Evolutionary conservation across 23 tunicate species (phyloP).

Genomic region (Halocynthia aurantium): DNA sequence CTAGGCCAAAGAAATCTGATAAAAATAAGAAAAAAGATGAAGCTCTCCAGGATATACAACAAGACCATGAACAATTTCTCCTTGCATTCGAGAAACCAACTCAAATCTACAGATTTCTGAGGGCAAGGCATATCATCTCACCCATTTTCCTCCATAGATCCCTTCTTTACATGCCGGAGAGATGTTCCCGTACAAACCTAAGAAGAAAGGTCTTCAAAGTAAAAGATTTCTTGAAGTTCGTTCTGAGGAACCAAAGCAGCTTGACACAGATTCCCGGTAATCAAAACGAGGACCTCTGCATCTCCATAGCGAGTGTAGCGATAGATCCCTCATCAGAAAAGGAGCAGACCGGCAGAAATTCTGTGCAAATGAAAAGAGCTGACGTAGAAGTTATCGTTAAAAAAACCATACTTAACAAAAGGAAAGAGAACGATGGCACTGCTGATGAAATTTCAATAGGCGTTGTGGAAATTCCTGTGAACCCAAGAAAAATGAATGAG

Average conservation of each 20-base stretch:
- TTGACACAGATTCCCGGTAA: not conserved
- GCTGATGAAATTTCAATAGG: constrained; percentile 42
- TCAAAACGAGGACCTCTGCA: constrained; percentile 10
- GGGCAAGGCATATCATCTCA: constrained; percentile 64
- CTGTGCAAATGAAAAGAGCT: constrained; percentile 18
- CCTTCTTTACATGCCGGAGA: constrained; percentile 52
- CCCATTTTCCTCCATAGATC: constrained; percentile 71
- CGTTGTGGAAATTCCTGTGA: constrained; percentile 50
- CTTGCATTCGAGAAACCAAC: constrained; percentile 86
- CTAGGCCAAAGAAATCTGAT: constrained; percentile 66
- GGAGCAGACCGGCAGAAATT: not conserved
- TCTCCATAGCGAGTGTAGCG: not conserved
- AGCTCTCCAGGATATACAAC: constrained; percentile 51
- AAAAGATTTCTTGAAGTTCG: constrained; percentile 1
- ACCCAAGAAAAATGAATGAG: constrained; percentile 33
- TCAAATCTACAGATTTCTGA: constrained; percentile 81
- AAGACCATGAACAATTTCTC: constrained; percentile 87
- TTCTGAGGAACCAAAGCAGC: not conserved
- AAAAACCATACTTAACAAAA: constrained; percentile 33
- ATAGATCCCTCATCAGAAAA: not conserved
- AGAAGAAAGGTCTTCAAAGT: constrained; percentile 40
- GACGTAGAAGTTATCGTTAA: constrained; percentile 49
- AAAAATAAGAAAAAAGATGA: constrained; percentile 52
- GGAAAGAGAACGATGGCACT: constrained; percentile 46
- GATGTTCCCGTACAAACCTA: constrained; percentile 73